Percentiles rank a stretch among this genome's conserved stretches.
phyloP scores from a whole-genome alignment of 2,113 vertebrate species.

The Maylandia zebra region DNA sequence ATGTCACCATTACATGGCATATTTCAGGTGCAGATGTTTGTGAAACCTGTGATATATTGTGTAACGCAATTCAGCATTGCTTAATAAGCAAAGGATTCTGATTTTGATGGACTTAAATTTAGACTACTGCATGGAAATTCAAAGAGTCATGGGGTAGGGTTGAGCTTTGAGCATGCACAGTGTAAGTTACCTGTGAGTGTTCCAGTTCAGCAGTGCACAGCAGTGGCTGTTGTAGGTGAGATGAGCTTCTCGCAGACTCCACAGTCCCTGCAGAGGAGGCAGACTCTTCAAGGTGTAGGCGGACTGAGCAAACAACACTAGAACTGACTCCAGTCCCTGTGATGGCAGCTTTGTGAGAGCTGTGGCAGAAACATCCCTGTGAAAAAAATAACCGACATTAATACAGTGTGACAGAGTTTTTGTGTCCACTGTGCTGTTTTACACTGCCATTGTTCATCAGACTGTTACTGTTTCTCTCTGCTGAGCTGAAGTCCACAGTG shows the following conservation, averaged over 20 bases:
- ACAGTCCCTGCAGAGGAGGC: constrained; percentile 75
- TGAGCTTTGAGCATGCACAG: neutral
- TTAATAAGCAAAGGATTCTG: neutral
- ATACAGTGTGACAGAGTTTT: neutral
- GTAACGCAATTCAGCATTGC: neutral
- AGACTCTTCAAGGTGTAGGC: constrained; percentile 79
- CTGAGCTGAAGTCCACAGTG: neutral
- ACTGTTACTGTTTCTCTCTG: neutral
- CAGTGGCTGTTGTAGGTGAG: constrained; percentile 87
- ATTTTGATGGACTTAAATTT: neutral
- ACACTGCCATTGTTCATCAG: neutral
- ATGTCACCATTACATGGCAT: neutral
- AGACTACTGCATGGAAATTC: neutral
- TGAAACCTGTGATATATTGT: neutral
- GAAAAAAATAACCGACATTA: neutral
- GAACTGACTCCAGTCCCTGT: constrained; percentile 76
- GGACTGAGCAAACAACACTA: constrained; percentile 72
- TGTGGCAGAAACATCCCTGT: constrained; percentile 82
- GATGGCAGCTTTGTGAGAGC: constrained; percentile 73
- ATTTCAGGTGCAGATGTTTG: neutral
- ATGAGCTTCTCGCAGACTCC: constrained; percentile 74
- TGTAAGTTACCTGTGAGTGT: constrained; percentile 70
- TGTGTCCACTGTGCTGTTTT: neutral
- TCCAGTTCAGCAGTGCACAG: constrained; percentile 76
- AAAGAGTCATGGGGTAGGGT: neutral